Conservation (phyloP, 2,113 vertebrate genomes). For the Oreochromis spilurus region DNA sequence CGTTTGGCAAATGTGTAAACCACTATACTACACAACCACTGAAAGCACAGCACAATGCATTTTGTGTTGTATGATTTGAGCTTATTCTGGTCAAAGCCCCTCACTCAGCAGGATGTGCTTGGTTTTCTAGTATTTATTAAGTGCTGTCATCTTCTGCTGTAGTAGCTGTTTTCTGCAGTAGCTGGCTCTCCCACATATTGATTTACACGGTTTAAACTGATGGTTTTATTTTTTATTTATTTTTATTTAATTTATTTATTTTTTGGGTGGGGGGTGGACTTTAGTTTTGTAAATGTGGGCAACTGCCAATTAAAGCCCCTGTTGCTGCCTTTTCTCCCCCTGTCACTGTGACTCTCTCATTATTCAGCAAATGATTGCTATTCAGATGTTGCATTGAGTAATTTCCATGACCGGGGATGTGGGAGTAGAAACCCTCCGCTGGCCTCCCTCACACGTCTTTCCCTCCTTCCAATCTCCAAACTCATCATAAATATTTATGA, state of each 20-base stretch:
- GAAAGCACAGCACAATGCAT: neutral
- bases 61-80: neutral
- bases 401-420: slow-evolving; percentile 51
- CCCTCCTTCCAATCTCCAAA: slow-evolving; percentile 12
- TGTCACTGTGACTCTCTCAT: slow-evolving; percentile 4
- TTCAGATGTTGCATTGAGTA: slow-evolving; percentile 50
- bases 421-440: slow-evolving; percentile 36
- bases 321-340: neutral
- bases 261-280: neutral
- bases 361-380: slow-evolving; percentile 46
- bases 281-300: slow-evolving; percentile 3
- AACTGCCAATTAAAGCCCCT: slow-evolving; percentile 18
- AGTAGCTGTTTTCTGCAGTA: neutral
- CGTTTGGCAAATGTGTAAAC: neutral
- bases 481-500: slow-evolving; percentile 59
- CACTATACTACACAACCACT: neutral
- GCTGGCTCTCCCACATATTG: neutral
- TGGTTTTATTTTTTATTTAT: neutral
- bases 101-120: neutral
- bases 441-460: slow-evolving; percentile 19
- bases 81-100: neutral
- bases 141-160: neutral
- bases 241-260: neutral
- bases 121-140: neutral
- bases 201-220: neutral